phyloP scores from a whole-genome alignment of 1,140 invertebrate genomes.

The Microvelia longipes region DNA sequence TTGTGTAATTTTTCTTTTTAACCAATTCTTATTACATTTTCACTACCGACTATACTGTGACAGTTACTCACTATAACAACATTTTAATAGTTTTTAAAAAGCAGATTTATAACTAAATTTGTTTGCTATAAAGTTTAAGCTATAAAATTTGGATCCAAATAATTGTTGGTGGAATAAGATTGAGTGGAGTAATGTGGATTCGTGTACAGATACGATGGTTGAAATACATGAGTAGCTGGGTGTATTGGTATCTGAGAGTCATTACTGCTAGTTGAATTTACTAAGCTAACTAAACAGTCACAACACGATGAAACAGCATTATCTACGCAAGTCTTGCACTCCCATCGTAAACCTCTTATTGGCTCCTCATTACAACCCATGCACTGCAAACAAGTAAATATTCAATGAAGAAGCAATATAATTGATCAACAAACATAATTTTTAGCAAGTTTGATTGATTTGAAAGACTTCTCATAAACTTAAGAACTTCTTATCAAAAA shows the following conservation, averaged over 20 bases:
- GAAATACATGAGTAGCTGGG: constrained; percentile 28
- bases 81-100: too few relatives aligned
- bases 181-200: constrained; percentile 31
- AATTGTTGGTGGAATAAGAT: constrained; percentile 32
- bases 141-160: constrained; percentile 36
- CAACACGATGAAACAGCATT: constrained; percentile 33
- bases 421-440: constrained; percentile 6
- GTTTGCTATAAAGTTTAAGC: too few relatives aligned
- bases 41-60: too few relatives aligned
- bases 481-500: too few relatives aligned
- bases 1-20: too few relatives aligned
- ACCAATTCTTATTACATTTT: too few relatives aligned
- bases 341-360: constrained; percentile 50
- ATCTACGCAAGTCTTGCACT: constrained; percentile 42
- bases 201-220: constrained; percentile 18
- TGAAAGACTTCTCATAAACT: too few relatives aligned
- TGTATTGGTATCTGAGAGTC: constrained; percentile 30
- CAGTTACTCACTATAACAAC: too few relatives aligned
- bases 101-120: too few relatives aligned
- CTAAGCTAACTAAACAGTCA: constrained; percentile 29
- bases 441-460: too few relatives aligned
- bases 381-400: constrained; percentile 34
- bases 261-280: constrained; percentile 21
- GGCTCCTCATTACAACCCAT: constrained; percentile 47
- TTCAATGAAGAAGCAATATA: constrained; percentile 1